These are phyloP conservation scores for Anastatus disparis DNA, from an alignment of 1,140 invertebrate species.

Conservation along the genomic window DNA sequence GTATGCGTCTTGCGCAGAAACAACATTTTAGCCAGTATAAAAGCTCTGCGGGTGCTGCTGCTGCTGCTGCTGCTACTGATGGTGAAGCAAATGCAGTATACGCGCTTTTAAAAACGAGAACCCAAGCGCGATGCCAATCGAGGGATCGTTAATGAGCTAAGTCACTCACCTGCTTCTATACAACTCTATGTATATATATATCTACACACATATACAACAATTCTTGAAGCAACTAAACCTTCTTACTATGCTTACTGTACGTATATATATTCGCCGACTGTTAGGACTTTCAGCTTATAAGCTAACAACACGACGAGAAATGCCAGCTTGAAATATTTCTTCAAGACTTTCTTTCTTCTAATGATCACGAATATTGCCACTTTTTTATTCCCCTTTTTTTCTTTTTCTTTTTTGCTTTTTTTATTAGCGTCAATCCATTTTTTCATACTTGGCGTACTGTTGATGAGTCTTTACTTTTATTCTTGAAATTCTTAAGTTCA, in stretches of 20 bases:
- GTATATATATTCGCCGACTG: slow-evolving; percentile 16
- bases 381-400: background rate
- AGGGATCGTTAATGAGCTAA: slow-evolving; percentile 52
- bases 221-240: too few species aligned
- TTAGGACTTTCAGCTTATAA: background rate
- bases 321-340: background rate
- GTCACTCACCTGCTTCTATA: slow-evolving; percentile 51
- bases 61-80: background rate
- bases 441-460: too few species aligned
- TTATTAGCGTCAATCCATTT: too few species aligned
- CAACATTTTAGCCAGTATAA: too few species aligned
- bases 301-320: background rate
- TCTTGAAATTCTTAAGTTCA: too few species aligned
- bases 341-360: slow-evolving; percentile 5
- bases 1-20: too few species aligned
- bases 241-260: too few species aligned
- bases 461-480: too few species aligned
- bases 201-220: too few species aligned
- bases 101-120: background rate
- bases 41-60: slow-evolving; percentile 2
- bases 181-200: too few species aligned
- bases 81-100: background rate
- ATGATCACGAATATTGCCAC: background rate
- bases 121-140: slow-evolving; percentile 49
- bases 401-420: too few species aligned